phyloP scores from a whole-genome alignment of 2,113 vertebrate genomes.

The Strix uralensis region DNA sequence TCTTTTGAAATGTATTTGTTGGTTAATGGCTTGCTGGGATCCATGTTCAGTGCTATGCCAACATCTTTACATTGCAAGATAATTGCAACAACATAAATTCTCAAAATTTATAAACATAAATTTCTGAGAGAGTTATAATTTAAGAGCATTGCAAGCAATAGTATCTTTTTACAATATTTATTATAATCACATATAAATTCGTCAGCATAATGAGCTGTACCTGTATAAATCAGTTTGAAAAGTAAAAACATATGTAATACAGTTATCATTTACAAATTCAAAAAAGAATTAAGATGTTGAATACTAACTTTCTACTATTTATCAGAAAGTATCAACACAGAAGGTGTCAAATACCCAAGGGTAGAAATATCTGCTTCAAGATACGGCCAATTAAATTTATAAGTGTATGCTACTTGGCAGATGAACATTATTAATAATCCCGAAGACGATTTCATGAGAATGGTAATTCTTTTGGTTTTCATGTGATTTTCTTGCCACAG shows the following conservation, averaged over 20 bases:
- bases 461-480: background rate
- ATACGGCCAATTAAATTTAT: background rate
- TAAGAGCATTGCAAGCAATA: background rate
- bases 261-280: constrained; percentile 15
- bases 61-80: background rate
- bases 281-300: background rate
- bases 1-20: constrained; percentile 67
- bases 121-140: background rate
- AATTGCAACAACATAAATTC: background rate
- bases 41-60: background rate
- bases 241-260: constrained; percentile 14
- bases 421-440: background rate
- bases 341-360: background rate
- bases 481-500: background rate
- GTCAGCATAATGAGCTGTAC: background rate
- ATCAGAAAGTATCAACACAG: background rate
- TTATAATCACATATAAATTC: constrained; percentile 7
- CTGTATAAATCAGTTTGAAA: constrained; percentile 43
- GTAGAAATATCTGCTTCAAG: background rate
- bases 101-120: background rate
- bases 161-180: constrained; percentile 23
- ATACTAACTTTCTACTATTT: background rate
- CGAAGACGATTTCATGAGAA: background rate
- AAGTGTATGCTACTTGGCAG: background rate
- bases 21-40: background rate